Conservation (phyloP, 2,113 vertebrate genomes). For the Scopus umbretta region DNA sequence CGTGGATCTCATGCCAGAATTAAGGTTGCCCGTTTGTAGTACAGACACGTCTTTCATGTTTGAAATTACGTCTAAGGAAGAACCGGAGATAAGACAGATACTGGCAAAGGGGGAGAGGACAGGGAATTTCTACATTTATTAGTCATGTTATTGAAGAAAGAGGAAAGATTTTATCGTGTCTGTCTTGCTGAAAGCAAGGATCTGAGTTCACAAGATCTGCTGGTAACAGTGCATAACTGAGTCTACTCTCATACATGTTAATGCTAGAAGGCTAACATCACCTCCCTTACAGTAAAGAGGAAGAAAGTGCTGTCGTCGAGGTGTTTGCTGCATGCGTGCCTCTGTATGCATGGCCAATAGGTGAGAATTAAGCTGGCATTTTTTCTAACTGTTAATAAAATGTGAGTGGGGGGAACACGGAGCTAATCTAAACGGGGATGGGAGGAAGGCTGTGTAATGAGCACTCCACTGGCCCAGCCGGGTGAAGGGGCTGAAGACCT, state of each 20-base stretch:
- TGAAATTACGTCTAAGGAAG: conserved; percentile 38
- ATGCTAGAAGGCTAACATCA: not conserved
- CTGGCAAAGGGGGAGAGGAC: conserved; percentile 18
- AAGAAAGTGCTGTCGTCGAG: not conserved
- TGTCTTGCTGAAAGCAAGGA: conserved; percentile 42
- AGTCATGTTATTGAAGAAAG: conserved; percentile 51
- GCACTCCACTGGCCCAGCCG: accelerated
- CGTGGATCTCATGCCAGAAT: conserved; percentile 24
- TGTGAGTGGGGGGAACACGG: not conserved
- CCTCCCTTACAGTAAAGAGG: not conserved
- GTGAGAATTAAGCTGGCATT: not conserved
- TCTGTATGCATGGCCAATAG: not conserved
- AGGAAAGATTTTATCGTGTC: conserved; percentile 41
- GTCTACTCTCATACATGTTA: not conserved
- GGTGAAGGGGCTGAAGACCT: not conserved
- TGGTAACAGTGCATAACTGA: not conserved
- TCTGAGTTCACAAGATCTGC: conserved; percentile 12
- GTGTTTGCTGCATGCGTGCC: not conserved
- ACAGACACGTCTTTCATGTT: conserved; percentile 39
- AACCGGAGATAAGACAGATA: not conserved
- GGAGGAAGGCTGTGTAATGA: not conserved
- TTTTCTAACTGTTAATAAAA: not conserved
- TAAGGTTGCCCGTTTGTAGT: not conserved
- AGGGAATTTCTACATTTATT: conserved; percentile 54
- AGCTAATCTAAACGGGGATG: not conserved